These are phyloP conservation scores for Scotopteryx bipunctaria DNA, from an alignment of 2,888 invertebrate species.

Conservation along the genomic window DNA sequence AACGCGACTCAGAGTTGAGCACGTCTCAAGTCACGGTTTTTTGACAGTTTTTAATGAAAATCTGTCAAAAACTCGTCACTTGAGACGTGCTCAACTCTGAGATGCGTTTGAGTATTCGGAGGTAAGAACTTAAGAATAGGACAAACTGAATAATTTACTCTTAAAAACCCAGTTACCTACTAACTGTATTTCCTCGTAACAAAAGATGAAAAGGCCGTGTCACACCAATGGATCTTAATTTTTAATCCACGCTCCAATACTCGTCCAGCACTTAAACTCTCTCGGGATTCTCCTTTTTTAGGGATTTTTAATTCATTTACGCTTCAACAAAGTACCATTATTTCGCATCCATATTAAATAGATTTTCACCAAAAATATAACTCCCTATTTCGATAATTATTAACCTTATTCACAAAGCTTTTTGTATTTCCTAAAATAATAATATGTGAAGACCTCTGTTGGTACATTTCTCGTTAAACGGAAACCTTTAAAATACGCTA, in stretches of 20 bases:
- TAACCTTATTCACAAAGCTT: background rate
- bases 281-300: conserved; percentile 41
- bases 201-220: conserved; percentile 45
- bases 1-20: too few species aligned
- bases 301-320: conserved; percentile 41
- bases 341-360: conserved; percentile 32
- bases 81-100: too few species aligned
- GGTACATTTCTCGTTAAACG: background rate
- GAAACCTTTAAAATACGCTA: conserved; percentile 4
- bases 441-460: background rate
- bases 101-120: too few species aligned
- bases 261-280: conserved; percentile 45
- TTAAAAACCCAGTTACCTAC: too few species aligned
- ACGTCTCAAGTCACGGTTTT: too few species aligned
- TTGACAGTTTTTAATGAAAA: too few species aligned
- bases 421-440: background rate
- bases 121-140: too few species aligned
- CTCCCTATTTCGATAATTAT: too few species aligned
- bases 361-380: too few species aligned
- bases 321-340: conserved; percentile 2
- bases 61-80: too few species aligned
- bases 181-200: conserved; percentile 4
- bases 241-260: conserved; percentile 51
- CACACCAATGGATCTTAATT: conserved; percentile 54
- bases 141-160: too few species aligned